These are phyloP conservation scores for Zaprionus lachaisei DNA, from an alignment of 1,140 invertebrate genomes.

Conservation along the genomic window DNA sequence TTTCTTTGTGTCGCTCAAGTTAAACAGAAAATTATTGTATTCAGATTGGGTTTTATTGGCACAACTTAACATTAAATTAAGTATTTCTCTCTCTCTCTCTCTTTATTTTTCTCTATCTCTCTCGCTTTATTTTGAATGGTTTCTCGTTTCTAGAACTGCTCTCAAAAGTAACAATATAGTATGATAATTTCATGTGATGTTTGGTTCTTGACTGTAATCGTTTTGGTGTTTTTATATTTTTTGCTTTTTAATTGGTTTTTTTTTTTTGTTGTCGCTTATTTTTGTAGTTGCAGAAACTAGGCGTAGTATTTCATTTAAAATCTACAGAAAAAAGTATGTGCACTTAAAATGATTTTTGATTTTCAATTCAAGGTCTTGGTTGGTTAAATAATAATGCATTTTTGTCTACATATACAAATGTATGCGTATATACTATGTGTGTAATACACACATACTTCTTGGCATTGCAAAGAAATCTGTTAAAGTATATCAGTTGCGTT, in stretches of 20 bases:
- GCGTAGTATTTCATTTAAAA: conserved; percentile 45
- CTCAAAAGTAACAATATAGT: conserved; percentile 36
- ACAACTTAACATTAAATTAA: conserved; percentile 43
- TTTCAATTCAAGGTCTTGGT: conserved; percentile 61
- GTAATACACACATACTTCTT: conserved; percentile 64
- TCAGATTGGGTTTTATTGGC: conserved; percentile 36
- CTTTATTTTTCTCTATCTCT: not conserved
- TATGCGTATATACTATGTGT: conserved; percentile 11
- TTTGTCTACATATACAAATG: conserved; percentile 11
- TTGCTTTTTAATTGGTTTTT: conserved; percentile 43
- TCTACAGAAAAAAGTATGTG: conserved; percentile 71
- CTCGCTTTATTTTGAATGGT: conserved; percentile 20
- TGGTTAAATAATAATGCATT: conserved; percentile 46
- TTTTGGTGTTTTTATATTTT: conserved; percentile 43
- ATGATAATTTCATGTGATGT: conserved; percentile 34
- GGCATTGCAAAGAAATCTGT: conserved; percentile 77
- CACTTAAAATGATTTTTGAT: conserved; percentile 81
- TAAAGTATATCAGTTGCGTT: conserved; percentile 71
- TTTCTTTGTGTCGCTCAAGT: conserved; percentile 77
- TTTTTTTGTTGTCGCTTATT: conserved; percentile 21
- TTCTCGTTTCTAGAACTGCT: conserved; percentile 48
- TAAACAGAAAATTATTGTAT: conserved; percentile 45
- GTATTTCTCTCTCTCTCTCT: not conserved
- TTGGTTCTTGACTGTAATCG: conserved; percentile 34
- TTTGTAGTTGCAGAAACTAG: conserved; percentile 47